phyloP scores from a whole-genome alignment of 2,113 vertebrate genomes.

The Vimba vimba region DNA sequence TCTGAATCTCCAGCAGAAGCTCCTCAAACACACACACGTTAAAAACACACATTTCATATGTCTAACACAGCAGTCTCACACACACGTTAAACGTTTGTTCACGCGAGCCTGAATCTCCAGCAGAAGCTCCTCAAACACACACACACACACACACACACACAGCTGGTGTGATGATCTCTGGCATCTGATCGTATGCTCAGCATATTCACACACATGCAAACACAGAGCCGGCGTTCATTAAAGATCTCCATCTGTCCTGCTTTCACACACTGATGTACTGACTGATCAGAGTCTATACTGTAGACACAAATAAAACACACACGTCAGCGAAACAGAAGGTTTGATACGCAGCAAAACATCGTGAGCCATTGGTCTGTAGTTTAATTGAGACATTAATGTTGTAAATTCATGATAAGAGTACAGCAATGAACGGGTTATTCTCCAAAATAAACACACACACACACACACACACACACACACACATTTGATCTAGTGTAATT shows the following conservation, averaged over 20 bases:
- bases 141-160: background rate
- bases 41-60: background rate
- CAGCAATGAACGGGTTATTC: too few relatives aligned
- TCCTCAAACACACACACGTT: too few relatives aligned
- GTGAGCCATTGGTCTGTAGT: too few relatives aligned
- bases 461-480: too few relatives aligned
- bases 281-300: too few relatives aligned
- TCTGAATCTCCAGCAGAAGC: too few relatives aligned
- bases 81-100: background rate
- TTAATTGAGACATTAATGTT: too few relatives aligned
- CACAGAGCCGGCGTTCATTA: constrained; percentile 46
- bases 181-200: background rate
- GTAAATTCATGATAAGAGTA: too few relatives aligned
- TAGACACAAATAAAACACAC: background rate
- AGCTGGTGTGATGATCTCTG: constrained; percentile 4
- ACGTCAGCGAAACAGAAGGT: background rate
- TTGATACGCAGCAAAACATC: background rate
- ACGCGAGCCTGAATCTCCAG: too few relatives aligned
- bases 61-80: background rate
- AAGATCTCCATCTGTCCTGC: constrained; percentile 55
- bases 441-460: too few relatives aligned
- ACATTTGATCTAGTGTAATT: too few relatives aligned
- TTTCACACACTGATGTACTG: background rate
- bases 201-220: constrained; percentile 48
- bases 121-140: background rate